Conservation (phyloP, 2,888 invertebrate species). For the Liodrosophila aerea region DNA sequence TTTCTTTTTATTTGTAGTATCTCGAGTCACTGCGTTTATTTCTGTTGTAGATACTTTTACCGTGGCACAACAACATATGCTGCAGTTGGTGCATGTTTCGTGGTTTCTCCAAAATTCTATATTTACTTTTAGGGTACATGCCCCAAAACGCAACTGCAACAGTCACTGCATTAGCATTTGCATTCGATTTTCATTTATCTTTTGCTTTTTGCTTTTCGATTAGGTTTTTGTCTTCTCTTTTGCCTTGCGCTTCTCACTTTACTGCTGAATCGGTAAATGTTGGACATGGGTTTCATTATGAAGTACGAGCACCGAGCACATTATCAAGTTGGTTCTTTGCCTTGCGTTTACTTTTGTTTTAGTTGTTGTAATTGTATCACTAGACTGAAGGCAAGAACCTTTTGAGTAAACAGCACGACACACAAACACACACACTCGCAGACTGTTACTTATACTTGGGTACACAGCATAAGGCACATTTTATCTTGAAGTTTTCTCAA, state of each 20-base stretch:
- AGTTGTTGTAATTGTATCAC: slow-evolving; percentile 68
- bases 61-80: slow-evolving; percentile 42
- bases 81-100: slow-evolving; percentile 31
- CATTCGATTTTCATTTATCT: slow-evolving; percentile 44
- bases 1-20: slow-evolving; percentile 14
- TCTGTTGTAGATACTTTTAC: slow-evolving; percentile 62
- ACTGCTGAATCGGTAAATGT: slow-evolving; percentile 56
- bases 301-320: slow-evolving; percentile 28
- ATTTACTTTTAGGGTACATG: slow-evolving; percentile 28
- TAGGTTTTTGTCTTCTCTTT: slow-evolving; percentile 24
- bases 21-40: slow-evolving; percentile 54
- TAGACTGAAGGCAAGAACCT: slow-evolving; percentile 72
- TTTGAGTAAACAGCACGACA: slow-evolving; percentile 58
- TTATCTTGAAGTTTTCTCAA: slow-evolving; percentile 64
- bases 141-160: slow-evolving; percentile 7
- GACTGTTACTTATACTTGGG: slow-evolving; percentile 7
- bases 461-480: slow-evolving; percentile 43
- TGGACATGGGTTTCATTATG: slow-evolving; percentile 36
- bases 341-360: slow-evolving; percentile 20
- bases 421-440: slow-evolving; percentile 20
- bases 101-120: slow-evolving; percentile 41
- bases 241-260: slow-evolving; percentile 33
- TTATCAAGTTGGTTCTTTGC: slow-evolving; percentile 35
- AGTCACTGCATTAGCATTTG: slow-evolving; percentile 29
- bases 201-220: slow-evolving; percentile 20